Evolutionary conservation across 2,888 invertebrate genomes (phyloP).

Genomic region (Hypena proboscidalis): DNA sequence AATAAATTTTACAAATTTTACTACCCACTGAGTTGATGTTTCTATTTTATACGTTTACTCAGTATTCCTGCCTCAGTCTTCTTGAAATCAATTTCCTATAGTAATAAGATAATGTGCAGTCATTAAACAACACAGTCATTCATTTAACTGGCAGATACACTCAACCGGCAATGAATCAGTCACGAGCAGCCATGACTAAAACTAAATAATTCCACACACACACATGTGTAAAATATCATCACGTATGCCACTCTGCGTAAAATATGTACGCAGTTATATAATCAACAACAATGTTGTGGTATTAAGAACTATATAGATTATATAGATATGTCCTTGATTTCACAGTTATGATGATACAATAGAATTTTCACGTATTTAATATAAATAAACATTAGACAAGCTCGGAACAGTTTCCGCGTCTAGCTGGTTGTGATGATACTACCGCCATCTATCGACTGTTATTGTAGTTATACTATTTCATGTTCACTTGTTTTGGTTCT

Average conservation of each 20-base stretch:
- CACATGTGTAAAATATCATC: conserved; percentile 12
- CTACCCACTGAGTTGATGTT: no score
- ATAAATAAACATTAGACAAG: no score
- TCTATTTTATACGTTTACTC: background rate
- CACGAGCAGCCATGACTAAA: conserved; percentile 30
- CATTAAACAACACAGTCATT: conserved; percentile 28
- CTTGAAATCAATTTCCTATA: conserved; percentile 10
- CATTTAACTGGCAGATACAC: conserved; percentile 23
- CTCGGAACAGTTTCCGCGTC: no score
- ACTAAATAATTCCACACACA: conserved; percentile 27
- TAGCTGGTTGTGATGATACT: no score
- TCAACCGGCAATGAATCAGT: conserved; percentile 31
- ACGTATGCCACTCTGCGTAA: conserved; percentile 19
- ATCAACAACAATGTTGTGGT: no score
- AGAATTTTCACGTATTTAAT: no score
- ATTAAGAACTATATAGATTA: no score
- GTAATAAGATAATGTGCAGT: conserved; percentile 22
- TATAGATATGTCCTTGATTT: no score
- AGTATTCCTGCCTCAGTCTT: background rate
- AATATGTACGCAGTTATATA: background rate
- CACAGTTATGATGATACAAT: background rate
- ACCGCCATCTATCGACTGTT: no score
- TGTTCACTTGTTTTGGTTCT: no score
- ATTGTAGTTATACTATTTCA: no score
- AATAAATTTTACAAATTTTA: no score